These are phyloP conservation scores for Plutella xylostella DNA, from an alignment of 2,888 invertebrate species.

Conservation along the genomic window DNA sequence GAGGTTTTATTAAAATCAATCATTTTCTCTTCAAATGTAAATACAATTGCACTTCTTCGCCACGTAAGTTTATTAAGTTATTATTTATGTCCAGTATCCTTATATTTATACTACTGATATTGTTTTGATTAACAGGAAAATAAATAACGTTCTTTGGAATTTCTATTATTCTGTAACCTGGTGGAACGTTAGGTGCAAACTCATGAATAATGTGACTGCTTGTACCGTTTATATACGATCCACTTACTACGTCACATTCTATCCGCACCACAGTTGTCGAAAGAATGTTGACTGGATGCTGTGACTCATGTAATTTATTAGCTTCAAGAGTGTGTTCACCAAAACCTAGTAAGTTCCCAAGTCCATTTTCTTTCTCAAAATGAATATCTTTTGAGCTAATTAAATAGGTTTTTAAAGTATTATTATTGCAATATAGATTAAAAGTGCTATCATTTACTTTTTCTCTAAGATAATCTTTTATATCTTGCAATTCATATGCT, in stretches of 20 bases:
- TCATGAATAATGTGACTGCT: background rate
- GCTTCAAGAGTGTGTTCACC: background rate
- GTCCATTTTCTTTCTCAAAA: background rate
- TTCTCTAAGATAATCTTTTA: background rate
- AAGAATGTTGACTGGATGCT: background rate
- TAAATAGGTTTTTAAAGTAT: background rate
- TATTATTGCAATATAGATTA: background rate
- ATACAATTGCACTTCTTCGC: slow-evolving; percentile 12
- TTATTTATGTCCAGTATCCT: slow-evolving; percentile 9
- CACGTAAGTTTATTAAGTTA: slow-evolving; percentile 11
- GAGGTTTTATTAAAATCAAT: slow-evolving; percentile 8
- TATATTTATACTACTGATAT: slow-evolving; percentile 4
- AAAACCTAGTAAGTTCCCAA: slow-evolving; percentile 1
- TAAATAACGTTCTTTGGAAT: slow-evolving; percentile 1
- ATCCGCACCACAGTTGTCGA: background rate
- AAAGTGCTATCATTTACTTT: background rate
- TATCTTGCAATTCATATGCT: slow-evolving; percentile 23
- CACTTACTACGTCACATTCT: slow-evolving; percentile 7
- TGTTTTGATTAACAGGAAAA: slow-evolving; percentile 7
- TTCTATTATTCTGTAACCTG: slow-evolving; percentile 3
- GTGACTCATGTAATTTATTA: background rate
- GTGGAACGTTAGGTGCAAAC: slow-evolving; percentile 1
- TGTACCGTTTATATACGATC: slow-evolving; percentile 4
- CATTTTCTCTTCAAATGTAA: slow-evolving; percentile 11
- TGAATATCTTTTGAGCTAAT: background rate